These are phyloP conservation scores for Maconellicoccus hirsutus DNA, from an alignment of 1,140 invertebrate species.

Conservation along the genomic window DNA sequence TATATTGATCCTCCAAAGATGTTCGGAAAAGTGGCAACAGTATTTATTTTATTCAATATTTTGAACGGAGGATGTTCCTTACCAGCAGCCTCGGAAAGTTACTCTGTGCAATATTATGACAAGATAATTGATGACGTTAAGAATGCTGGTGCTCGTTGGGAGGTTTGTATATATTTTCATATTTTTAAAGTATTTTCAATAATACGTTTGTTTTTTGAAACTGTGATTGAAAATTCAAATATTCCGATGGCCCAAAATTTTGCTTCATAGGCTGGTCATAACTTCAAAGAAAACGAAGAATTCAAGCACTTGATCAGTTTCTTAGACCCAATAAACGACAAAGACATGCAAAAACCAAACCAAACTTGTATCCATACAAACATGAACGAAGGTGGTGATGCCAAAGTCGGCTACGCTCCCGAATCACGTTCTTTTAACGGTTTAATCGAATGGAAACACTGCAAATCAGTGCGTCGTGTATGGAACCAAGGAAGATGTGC, in stretches of 20 bases:
- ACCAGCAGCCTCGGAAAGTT: not conserved
- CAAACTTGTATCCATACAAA: not conserved
- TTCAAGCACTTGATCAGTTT: not conserved
- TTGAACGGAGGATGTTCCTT: not conserved
- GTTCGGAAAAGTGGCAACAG: no score
- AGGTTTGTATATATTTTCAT: not conserved
- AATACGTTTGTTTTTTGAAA: no score
- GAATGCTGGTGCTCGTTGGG: not conserved
- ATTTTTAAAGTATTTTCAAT: slow-evolving; percentile 11
- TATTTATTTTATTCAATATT: not conserved
- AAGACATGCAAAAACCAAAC: not conserved
- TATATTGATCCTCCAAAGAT: no score
- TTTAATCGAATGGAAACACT: slow-evolving; percentile 64
- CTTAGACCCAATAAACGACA: not conserved
- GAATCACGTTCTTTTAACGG: slow-evolving; percentile 65
- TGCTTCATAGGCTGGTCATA: slow-evolving; percentile 1
- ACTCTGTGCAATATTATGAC: not conserved
- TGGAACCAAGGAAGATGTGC: slow-evolving; percentile 61
- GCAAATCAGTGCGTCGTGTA: slow-evolving; percentile 62
- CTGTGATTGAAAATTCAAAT: no score
- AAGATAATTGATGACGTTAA: not conserved
- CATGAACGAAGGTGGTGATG: not conserved
- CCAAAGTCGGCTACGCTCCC: not conserved
- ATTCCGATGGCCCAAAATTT: no score
- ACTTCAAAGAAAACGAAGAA: not conserved